phyloP scores from a whole-genome alignment of 1,140 invertebrate species.

The Himalopsyche phryganea region DNA sequence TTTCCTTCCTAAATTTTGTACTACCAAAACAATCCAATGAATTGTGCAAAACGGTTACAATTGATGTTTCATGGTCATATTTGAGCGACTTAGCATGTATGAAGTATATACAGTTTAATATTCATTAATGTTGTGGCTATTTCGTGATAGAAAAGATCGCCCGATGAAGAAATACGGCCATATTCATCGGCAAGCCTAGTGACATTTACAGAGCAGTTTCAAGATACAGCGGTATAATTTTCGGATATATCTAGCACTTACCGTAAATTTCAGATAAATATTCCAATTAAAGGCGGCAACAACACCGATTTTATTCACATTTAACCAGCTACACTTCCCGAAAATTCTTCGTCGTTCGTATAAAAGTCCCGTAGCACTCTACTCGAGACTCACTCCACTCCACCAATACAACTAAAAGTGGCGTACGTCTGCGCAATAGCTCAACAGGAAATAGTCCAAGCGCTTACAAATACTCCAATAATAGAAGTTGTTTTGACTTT shows the following conservation, averaged over 20 bases:
- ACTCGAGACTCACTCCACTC: slow-evolving; percentile 5
- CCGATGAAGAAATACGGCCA: slow-evolving; percentile 7
- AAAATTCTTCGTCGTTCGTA: slow-evolving; percentile 21
- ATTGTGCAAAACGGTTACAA: too few species aligned
- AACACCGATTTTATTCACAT: slow-evolving; percentile 27
- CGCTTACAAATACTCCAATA: background rate
- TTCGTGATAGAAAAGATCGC: too few species aligned
- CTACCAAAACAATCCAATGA: too few species aligned
- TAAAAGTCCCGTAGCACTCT: slow-evolving; percentile 16
- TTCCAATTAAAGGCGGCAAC: slow-evolving; percentile 20
- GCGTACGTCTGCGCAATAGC: slow-evolving; percentile 13
- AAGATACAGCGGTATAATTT: background rate
- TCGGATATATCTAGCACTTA: slow-evolving; percentile 8
- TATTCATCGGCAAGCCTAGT: slow-evolving; percentile 17
- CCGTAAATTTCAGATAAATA: slow-evolving; percentile 17
- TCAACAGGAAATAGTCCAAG: slow-evolving; percentile 12
- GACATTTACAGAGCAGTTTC: slow-evolving; percentile 8
- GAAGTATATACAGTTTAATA: too few species aligned
- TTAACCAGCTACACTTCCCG: slow-evolving; percentile 20
- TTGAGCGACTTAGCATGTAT: too few species aligned
- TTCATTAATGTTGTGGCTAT: too few species aligned
- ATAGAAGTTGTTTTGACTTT: too few species aligned
- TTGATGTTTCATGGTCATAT: too few species aligned
- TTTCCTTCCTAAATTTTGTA: too few species aligned
- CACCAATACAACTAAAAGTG: slow-evolving; percentile 19